phyloP scores from a whole-genome alignment of 2,888 invertebrate species.

The Molorchus minor region DNA sequence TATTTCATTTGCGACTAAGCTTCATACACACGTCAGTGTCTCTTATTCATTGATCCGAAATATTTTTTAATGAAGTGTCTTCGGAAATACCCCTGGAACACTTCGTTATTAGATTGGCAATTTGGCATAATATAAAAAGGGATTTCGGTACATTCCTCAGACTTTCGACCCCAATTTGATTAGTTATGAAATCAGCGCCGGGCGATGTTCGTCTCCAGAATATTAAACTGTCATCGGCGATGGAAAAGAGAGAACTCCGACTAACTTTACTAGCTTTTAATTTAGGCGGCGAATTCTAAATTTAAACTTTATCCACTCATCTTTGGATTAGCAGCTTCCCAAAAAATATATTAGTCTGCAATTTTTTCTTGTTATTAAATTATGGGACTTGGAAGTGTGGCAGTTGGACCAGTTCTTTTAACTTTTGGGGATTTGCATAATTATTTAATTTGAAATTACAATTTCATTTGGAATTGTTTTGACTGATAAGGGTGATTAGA shows the following conservation, averaged over 20 bases:
- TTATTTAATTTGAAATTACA: constrained; percentile 45
- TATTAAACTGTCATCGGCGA: constrained; percentile 47
- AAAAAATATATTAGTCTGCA: constrained; percentile 42
- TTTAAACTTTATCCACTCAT: constrained; percentile 37
- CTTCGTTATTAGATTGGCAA: constrained; percentile 59
- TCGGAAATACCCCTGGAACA: constrained; percentile 56
- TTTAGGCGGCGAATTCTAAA: constrained; percentile 41
- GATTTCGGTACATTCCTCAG: constrained; percentile 44
- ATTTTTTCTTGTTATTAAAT: constrained; percentile 48
- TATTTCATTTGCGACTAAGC: constrained; percentile 18
- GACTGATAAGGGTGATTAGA: constrained; percentile 13
- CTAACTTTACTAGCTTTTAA: constrained; percentile 52
- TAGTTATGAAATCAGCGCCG: constrained; percentile 55
- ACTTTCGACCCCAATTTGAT: constrained; percentile 56
- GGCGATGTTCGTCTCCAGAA: constrained; percentile 47
- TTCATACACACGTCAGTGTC: constrained; percentile 26
- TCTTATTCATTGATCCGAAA: constrained; percentile 36
- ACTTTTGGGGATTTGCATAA: constrained; percentile 46
- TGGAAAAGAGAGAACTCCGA: constrained; percentile 27
- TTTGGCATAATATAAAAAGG: constrained; percentile 54
- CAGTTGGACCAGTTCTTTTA: constrained; percentile 43
- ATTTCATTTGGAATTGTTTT: constrained; percentile 30
- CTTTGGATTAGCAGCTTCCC: constrained; percentile 17
- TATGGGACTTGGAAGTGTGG: constrained; percentile 45
- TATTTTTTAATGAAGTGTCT: constrained; percentile 57